These are phyloP conservation scores for Solen grandis DNA, from an alignment of 1,140 invertebrate species.

Conservation along the genomic window DNA sequence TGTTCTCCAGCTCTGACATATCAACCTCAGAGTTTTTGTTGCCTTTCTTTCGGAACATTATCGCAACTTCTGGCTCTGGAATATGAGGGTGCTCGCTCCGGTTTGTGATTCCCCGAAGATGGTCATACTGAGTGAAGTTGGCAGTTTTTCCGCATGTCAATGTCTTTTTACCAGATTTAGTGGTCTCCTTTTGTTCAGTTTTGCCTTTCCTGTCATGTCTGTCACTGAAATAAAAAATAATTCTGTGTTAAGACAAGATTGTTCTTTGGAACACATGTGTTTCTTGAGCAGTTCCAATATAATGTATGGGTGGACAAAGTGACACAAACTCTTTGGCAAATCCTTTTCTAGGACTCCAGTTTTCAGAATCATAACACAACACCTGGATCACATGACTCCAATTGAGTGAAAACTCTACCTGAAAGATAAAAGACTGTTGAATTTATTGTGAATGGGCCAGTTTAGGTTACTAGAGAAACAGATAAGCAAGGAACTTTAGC, in stretches of 20 bases:
- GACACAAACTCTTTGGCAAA: no score
- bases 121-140: slow-evolving; percentile 94
- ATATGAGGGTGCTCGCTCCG: slow-evolving; percentile 86
- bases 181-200: slow-evolving; percentile 19
- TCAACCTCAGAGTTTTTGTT: slow-evolving; percentile 86
- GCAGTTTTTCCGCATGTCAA: slow-evolving; percentile 93
- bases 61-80: slow-evolving; percentile 87
- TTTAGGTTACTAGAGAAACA: no score
- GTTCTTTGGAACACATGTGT: no score
- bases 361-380: no score
- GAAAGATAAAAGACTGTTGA: no score
- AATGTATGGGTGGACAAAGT: no score
- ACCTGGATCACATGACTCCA: no score
- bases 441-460: no score
- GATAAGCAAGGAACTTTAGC: no score
- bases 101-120: slow-evolving; percentile 90
- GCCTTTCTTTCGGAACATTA: slow-evolving; percentile 89
- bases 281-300: no score
- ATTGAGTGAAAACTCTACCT: no score
- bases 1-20: slow-evolving; percentile 88
- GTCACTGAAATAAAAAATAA: slow-evolving; percentile 14
- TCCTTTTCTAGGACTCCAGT: no score
- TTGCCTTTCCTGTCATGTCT: background rate
- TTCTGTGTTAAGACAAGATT: background rate
- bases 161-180: slow-evolving; percentile 75